Evolutionary conservation across 2,888 invertebrate genomes (phyloP).

Genomic region (Leucoma salicis): DNA sequence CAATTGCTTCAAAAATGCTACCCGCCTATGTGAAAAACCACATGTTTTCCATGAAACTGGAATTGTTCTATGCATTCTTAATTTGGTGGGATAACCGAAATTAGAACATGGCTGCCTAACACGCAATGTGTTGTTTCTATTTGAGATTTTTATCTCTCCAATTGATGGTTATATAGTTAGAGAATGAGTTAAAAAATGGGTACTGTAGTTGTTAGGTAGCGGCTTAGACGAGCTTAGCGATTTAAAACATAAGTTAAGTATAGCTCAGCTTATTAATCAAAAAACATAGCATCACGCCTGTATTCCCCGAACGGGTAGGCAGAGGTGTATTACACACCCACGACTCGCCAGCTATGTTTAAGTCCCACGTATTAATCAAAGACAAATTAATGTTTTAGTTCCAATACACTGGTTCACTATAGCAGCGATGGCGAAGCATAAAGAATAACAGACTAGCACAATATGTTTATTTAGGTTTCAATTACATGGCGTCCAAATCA

Average conservation of each 20-base stretch:
- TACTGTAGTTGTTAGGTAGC: constrained; percentile 44
- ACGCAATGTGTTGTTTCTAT: constrained; percentile 68
- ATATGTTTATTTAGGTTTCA: too few relatives aligned
- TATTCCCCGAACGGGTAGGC: too few relatives aligned
- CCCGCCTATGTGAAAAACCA: constrained; percentile 16
- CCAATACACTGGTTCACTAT: too few relatives aligned
- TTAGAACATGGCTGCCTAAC: constrained; percentile 60
- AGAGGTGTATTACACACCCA: too few relatives aligned
- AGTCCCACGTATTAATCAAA: too few relatives aligned
- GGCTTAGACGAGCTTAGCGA: constrained; percentile 17
- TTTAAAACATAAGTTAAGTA: not conserved
- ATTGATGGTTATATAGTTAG: constrained; percentile 74
- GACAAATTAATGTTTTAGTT: too few relatives aligned
- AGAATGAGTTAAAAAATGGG: constrained; percentile 61
- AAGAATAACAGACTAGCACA: too few relatives aligned
- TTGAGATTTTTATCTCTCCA: constrained; percentile 73
- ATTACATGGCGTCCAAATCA: too few relatives aligned
- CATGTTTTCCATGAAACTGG: constrained; percentile 21
- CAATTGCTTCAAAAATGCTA: constrained; percentile 55
- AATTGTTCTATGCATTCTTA: constrained; percentile 25
- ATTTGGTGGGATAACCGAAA: constrained; percentile 46
- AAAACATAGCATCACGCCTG: too few relatives aligned
- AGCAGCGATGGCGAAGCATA: too few relatives aligned
- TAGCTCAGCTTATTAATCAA: too few relatives aligned
- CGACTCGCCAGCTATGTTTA: too few relatives aligned